Evolutionary conservation across 2,888 invertebrate species (phyloP).

Genomic region (Tachystola acroxantha): DNA sequence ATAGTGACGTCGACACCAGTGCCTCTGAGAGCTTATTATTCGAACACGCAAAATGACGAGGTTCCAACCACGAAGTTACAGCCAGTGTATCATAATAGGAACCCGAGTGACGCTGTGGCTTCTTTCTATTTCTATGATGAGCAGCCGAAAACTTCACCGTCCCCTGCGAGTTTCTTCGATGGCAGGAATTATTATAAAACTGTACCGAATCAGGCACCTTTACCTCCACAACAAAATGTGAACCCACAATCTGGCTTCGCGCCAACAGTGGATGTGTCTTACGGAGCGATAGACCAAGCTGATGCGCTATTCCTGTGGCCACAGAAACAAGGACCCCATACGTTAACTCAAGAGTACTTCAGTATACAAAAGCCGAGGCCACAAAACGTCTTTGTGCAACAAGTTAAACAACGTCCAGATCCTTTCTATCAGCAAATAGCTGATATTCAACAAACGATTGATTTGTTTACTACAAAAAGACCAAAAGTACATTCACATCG

Average conservation of each 20-base stretch:
- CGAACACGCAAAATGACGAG: conserved; percentile 72
- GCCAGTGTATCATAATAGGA: conserved; percentile 63
- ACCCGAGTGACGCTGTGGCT: conserved; percentile 67
- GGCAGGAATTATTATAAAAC: conserved; percentile 68
- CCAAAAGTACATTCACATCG: conserved; percentile 69
- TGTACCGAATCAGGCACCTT: conserved; percentile 43
- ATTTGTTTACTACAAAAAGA: conserved; percentile 78
- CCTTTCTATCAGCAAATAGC: conserved; percentile 82
- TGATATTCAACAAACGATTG: conserved; percentile 81
- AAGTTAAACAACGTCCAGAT: conserved; percentile 64
- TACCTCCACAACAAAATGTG: conserved; percentile 38
- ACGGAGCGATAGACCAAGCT: conserved; percentile 63
- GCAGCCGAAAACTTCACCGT: conserved; percentile 74
- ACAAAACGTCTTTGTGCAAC: conserved; percentile 57
- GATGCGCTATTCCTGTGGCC: conserved; percentile 71
- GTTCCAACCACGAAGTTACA: conserved; percentile 74
- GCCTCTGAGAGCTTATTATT: conserved; percentile 80
- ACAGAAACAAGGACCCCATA: conserved; percentile 70
- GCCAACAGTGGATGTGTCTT: conserved; percentile 61
- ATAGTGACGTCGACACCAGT: conserved; percentile 78
- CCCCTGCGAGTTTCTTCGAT: conserved; percentile 71
- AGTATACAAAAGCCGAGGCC: conserved; percentile 67
- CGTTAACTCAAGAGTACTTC: conserved; percentile 73
- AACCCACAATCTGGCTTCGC: conserved; percentile 51
- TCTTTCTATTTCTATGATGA: conserved; percentile 85